These are phyloP conservation scores for Anableps anableps DNA, from an alignment of 2,797 vertebrate species.

Conservation along the genomic window DNA sequence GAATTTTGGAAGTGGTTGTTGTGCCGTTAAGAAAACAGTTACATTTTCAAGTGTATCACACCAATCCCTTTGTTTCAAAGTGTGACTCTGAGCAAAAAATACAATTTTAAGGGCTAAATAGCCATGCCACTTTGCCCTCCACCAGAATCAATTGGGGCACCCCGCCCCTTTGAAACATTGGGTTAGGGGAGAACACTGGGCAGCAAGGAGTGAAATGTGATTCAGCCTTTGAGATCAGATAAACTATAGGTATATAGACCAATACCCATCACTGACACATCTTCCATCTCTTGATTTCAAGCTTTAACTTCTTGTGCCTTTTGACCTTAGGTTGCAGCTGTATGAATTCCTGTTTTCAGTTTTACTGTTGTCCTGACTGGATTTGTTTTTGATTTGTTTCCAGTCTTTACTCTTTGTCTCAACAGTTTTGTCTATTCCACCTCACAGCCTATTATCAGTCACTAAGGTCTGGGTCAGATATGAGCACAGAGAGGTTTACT, in stretches of 20 bases:
- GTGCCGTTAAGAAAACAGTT: background rate
- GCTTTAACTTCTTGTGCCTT: constrained; percentile 36
- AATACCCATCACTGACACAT: constrained; percentile 19
- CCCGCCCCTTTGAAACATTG: background rate
- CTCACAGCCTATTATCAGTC: constrained; percentile 59
- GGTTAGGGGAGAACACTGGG: background rate
- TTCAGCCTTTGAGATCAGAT: constrained; percentile 34
- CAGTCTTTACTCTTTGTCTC: constrained; percentile 22
- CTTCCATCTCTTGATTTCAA: constrained; percentile 15
- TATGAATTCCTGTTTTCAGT: constrained; percentile 40
- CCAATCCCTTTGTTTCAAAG: background rate
- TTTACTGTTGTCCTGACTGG: constrained; percentile 1
- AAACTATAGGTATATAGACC: background rate
- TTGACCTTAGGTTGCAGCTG: constrained; percentile 16
- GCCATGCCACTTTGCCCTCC: background rate
- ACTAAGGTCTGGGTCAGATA: constrained; percentile 49
- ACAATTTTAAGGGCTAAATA: background rate
- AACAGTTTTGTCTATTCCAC: constrained; percentile 37
- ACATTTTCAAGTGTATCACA: background rate
- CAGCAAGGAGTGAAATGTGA: background rate
- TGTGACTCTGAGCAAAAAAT: background rate
- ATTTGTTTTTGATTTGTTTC: constrained; percentile 1
- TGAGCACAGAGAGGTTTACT: constrained; percentile 24
- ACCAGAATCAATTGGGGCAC: background rate
- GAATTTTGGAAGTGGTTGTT: background rate